These are phyloP conservation scores for Molanna angustata DNA, from an alignment of 2,888 invertebrate genomes.

Conservation along the genomic window DNA sequence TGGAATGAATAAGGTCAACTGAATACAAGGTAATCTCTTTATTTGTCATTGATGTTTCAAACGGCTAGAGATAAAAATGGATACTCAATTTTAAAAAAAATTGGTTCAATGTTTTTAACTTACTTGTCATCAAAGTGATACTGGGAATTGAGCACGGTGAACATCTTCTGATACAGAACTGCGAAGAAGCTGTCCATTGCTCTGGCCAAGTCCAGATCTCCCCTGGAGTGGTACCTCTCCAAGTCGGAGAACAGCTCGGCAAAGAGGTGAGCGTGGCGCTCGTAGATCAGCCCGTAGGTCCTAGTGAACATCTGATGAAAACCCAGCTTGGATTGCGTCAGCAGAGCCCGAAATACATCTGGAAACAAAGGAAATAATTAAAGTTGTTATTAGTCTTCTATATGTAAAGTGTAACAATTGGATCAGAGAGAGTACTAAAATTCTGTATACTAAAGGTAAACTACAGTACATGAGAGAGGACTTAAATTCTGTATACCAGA, in stretches of 20 bases:
- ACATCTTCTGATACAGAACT: slow-evolving; percentile 93
- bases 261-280: slow-evolving; percentile 91
- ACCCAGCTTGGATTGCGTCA: slow-evolving; percentile 78
- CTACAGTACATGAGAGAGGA: too few relatives aligned
- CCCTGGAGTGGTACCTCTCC: slow-evolving; percentile 84
- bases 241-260: slow-evolving; percentile 86
- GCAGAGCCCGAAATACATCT: slow-evolving; percentile 86
- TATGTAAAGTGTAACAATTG: too few relatives aligned
- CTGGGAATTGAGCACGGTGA: slow-evolving; percentile 90
- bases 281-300: slow-evolving; percentile 93
- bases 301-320: slow-evolving; percentile 95
- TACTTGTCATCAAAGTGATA: slow-evolving; percentile 85
- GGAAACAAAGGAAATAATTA: slow-evolving; percentile 45
- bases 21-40: too few relatives aligned
- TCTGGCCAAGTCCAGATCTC: slow-evolving; percentile 78
- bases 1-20: too few relatives aligned
- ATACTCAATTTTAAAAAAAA: too few relatives aligned
- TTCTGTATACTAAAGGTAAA: too few relatives aligned
- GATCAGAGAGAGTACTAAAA: too few relatives aligned
- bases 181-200: slow-evolving; percentile 93
- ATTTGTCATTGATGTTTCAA: too few relatives aligned
- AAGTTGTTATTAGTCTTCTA: too few relatives aligned
- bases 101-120: too few relatives aligned
- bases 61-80: too few relatives aligned
- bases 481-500: too few relatives aligned